These are phyloP conservation scores for Arge pagana DNA, from an alignment of 2,888 invertebrate genomes.

Conservation along the genomic window DNA sequence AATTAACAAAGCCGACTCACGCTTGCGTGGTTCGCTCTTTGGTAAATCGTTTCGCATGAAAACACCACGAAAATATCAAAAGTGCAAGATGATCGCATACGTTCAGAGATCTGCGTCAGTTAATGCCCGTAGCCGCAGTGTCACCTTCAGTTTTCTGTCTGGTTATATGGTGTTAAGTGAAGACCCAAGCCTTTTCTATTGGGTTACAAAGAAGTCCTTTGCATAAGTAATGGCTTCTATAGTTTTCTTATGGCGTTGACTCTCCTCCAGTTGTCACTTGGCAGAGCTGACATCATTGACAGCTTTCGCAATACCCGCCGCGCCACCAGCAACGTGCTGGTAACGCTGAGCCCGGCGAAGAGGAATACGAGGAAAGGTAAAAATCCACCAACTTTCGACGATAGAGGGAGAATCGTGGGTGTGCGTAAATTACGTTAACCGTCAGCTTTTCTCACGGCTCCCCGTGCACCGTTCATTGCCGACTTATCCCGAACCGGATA, in stretches of 20 bases:
- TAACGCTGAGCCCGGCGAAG: conserved; percentile 15
- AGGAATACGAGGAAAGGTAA: conserved; percentile 17
- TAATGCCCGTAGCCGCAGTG: neutral
- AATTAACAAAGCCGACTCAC: conserved; percentile 44
- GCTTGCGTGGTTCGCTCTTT: conserved; percentile 25
- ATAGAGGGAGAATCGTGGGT: conserved; percentile 43
- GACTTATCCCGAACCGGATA: conserved; percentile 19
- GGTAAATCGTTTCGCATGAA: conserved; percentile 52
- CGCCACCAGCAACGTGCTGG: conserved; percentile 8
- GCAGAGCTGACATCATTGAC: conserved; percentile 15
- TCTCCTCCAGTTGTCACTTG: conserved; percentile 15
- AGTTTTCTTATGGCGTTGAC: conserved; percentile 18
- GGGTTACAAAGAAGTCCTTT: conserved; percentile 21
- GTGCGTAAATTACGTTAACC: conserved; percentile 13
- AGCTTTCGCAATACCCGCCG: conserved; percentile 14
- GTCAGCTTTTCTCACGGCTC: neutral
- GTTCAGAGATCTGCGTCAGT: conserved; percentile 31
- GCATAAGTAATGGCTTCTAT: conserved; percentile 20
- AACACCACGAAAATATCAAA: conserved; percentile 36
- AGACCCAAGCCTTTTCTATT: too few relatives aligned
- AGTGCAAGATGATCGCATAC: conserved; percentile 27
- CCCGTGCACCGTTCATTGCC: conserved; percentile 21
- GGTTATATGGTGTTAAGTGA: too few relatives aligned
- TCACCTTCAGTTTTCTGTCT: too few relatives aligned
- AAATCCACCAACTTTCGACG: conserved; percentile 47